Evolutionary conservation across 2,888 invertebrate genomes (phyloP).

Genomic region (Tineola bisselliella): DNA sequence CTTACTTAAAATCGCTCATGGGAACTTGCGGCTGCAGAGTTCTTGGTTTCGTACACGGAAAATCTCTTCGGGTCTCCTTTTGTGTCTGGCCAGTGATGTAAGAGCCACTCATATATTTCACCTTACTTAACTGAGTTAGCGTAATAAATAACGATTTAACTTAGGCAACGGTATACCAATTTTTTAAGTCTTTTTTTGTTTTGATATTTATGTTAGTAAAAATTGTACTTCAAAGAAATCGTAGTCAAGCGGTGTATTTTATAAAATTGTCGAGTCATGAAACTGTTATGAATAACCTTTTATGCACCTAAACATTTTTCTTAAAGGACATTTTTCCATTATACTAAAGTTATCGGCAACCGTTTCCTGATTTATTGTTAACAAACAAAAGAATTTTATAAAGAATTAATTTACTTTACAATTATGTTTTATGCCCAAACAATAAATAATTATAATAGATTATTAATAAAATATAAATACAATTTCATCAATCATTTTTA

Average conservation of each 20-base stretch:
- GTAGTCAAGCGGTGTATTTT: neutral
- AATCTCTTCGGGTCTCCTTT: constrained; percentile 3
- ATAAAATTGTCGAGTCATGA: neutral
- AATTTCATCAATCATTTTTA: neutral
- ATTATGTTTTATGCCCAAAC: too few relatives aligned
- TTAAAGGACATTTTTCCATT: neutral
- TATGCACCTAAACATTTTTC: neutral
- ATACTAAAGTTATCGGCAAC: neutral
- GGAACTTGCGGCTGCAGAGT: neutral
- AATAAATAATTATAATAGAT: too few relatives aligned
- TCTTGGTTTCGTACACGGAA: constrained; percentile 5
- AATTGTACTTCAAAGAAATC: too few relatives aligned
- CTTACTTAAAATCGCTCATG: constrained; percentile 1
- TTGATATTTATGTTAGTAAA: too few relatives aligned
- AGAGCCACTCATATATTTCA: constrained; percentile 7
- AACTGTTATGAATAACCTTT: neutral
- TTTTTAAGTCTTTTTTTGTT: too few relatives aligned
- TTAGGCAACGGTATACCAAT: too few relatives aligned
- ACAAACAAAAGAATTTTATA: neutral
- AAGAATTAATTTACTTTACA: too few relatives aligned
- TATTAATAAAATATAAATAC: too few relatives aligned
- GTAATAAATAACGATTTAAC: neutral
- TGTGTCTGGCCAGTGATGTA: constrained; percentile 2
- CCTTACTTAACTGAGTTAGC: neutral
- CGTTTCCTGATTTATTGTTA: neutral